Evolutionary conservation across 2,888 invertebrate species (phyloP), one percentile per base, ranked within the genome.

Genomic region (Pyrgus malvae): DNA sequence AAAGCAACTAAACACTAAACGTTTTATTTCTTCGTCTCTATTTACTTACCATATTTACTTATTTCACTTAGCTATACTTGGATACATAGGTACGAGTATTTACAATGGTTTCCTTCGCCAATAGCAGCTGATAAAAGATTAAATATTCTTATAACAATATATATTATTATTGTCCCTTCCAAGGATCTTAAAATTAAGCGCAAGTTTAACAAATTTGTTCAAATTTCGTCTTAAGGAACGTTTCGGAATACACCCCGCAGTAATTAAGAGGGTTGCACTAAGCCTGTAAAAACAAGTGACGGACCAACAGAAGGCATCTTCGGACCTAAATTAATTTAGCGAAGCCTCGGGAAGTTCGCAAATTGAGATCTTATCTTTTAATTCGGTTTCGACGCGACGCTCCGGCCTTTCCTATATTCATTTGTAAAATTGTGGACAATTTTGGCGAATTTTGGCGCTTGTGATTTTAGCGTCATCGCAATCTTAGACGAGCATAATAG

Each of bases 311-410:
- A 25, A 61, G 64, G 59, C 63, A 44, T 57, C 33, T 54, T 48
- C 33, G 65, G 59, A 65, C 68, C 69, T 70, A 75, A 80, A 83
- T 81, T 80, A 83, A 82, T 81, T 79, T 72, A 72, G 68, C 51
- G 58, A 48, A 46, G 59, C 63, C 59, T 68, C 65, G 64, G 61
- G 58, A 78, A 78, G 69, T 81, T 77, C 72, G 74, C 75, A 80
- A 84, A 86, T 84, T 82, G 77, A 74, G 80, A 83, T 85, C 67
- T 80, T 78, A 85, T 85, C 85, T 80, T 70, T 74, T 80, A 82
- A 83, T 78, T 69, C 77, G 65, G 66, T 68, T 71, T 66, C 70
- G 64, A 67, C 60, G 62, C 50, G 50, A 49, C 61, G 44, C 35
- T n/a, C n/a, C n/a, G n/a, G 21, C 25, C 40, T 12, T 29, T 29